Conservation (phyloP, 2,113 vertebrate genomes). For the Urocitellus parryii region DNA sequence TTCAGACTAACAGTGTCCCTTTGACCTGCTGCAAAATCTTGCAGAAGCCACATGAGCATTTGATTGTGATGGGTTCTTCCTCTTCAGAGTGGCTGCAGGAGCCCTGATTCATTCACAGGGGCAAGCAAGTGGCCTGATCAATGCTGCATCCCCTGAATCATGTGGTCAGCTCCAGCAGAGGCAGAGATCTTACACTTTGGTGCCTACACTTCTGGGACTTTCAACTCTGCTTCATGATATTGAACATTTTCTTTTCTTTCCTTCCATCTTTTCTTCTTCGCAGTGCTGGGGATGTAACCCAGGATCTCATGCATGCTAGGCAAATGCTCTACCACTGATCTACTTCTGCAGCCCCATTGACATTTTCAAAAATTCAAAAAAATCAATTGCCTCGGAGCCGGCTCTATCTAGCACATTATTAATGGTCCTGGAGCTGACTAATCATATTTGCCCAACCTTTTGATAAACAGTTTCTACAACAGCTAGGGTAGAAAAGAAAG, state of each 20-base stretch:
- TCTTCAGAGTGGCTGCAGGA: background rate
- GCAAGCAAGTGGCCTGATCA: too few species aligned
- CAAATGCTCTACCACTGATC: background rate
- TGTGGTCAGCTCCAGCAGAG: background rate
- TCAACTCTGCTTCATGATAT: constrained; percentile 57
- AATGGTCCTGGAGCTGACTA: constrained; percentile 70
- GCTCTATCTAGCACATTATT: constrained; percentile 78
- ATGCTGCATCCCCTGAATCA: rapidly evolving
- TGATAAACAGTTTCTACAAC: constrained; percentile 64
- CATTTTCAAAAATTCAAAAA: constrained; percentile 63
- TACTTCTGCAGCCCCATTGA: background rate
- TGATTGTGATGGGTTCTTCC: background rate
- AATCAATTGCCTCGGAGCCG: constrained; percentile 75
- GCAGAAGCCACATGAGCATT: rapidly evolving
- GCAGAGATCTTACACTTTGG: background rate
- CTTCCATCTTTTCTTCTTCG: background rate
- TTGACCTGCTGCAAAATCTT: background rate
- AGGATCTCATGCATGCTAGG: background rate
- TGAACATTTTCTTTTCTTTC: constrained; percentile 1
- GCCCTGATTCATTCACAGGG: rapidly evolving
- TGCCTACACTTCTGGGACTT: background rate
- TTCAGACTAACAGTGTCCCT: too few species aligned
- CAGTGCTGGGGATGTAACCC: background rate
- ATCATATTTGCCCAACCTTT: constrained; percentile 79
- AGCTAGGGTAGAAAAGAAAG: constrained; percentile 11